A percentile compares a stretch with the other conserved stretches of the same genome.
These are phyloP conservation scores for Heliocidaris tuberculata DNA, from an alignment of 35 echinoderm and acorn worm species.

Conservation along the genomic window DNA sequence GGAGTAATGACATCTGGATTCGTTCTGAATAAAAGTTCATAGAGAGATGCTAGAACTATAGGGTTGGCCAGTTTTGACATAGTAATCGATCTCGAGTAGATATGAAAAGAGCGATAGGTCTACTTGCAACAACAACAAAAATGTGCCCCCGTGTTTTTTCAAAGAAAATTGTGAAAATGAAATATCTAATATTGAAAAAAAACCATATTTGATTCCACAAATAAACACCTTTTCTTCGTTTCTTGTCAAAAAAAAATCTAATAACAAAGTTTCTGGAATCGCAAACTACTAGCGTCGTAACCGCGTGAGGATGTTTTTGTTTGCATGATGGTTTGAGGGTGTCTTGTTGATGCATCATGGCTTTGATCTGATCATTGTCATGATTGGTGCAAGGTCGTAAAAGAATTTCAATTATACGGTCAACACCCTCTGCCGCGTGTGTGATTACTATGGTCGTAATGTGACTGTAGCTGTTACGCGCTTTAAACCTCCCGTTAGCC, in stretches of 20 bases:
- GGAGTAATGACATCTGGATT: too few relatives aligned
- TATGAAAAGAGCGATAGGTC: not conserved
- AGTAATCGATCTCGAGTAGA: not conserved
- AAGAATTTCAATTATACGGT: not conserved
- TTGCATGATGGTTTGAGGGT: too few relatives aligned
- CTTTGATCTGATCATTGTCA: not conserved
- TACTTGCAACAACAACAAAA: too few relatives aligned
- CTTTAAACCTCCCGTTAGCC: not conserved
- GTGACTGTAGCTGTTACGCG: not conserved
- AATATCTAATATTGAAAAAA: not conserved
- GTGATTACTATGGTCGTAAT: not conserved
- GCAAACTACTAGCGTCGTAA: too few relatives aligned
- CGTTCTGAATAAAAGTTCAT: too few relatives aligned
- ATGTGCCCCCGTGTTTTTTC: not conserved
- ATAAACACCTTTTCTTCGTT: too few relatives aligned
- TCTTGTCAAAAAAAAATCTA: too few relatives aligned
- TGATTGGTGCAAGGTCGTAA: not conserved
- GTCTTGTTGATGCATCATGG: not conserved
- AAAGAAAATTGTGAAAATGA: constrained; percentile 6
- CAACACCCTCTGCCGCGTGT: not conserved
- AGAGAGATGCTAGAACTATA: too few relatives aligned
- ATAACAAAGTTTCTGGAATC: too few relatives aligned
- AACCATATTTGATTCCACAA: not conserved
- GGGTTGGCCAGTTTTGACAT: too few relatives aligned
- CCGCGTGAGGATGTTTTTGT: too few relatives aligned